Base-by-base conservation (phyloP, 2,797 vertebrate genomes). In the Erethizon dorsatum region DNA sequence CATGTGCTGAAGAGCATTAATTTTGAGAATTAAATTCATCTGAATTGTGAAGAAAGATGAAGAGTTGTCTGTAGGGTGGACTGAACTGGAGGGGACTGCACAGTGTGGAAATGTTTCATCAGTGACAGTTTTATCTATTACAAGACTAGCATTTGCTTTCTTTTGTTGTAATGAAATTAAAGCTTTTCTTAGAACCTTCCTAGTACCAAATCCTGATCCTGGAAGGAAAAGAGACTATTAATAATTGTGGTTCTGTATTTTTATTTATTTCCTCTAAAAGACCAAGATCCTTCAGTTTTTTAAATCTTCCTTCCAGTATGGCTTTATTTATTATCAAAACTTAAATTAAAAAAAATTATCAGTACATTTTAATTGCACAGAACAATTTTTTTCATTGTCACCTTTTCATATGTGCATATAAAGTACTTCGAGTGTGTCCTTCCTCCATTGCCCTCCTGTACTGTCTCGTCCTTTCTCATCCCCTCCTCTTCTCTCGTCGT, bases 151-250 rank as follows among this genome's bases (percentile, higher is more conserved):
- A 9, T 59, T 4, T 89, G 17, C 37, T 87, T 71, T 79, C 50
- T 63, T 94, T 93, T 71, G 71, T 77, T 13, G 22, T 47, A 80
- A 50, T 69, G 41, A 83, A 17, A 71, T 24, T 56, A 86, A 87
- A 79, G 9, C 28, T 92, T 94, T 95, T 78, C 47, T 91, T 33
- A 90, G 61, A 78, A 69, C 3, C 52, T 71, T 65, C 41, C 69
- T 86, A 83, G n/a, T 63, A 69, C n/a, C 77, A 94, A 94, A 95
- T 89, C 10, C 17, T 75, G 56, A 73, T 78, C 26, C 67, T 95
- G 61, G 65, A 33, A 33, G 31, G 45, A 61, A 59, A 56, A 71
- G 50, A 24, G 20, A 77, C 28, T 63, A 61, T 12, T 37, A 31
- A 17, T 65, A 20, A 59, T 90, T 83, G n/a, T 22, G 28, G 47